Percentiles rank a stretch among this genome's conserved stretches.
phyloP scores from a whole-genome alignment of 53 echinoderm and acorn worm species.

The Zoroaster sp. region DNA sequence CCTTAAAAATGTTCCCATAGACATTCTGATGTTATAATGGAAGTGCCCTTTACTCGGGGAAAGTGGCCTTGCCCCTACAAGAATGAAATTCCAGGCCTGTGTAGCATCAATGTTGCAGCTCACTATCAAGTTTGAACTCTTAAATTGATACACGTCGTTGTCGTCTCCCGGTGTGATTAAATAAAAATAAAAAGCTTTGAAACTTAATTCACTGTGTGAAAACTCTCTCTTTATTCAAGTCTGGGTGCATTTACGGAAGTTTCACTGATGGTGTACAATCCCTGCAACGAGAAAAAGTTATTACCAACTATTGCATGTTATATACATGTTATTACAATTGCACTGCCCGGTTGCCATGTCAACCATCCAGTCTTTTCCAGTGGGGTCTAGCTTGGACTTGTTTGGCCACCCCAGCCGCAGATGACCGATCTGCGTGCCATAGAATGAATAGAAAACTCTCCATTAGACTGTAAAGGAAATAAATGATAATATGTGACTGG shows the following conservation, averaged over 20 bases:
- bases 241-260: too few relatives aligned
- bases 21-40: too few relatives aligned
- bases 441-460: not conserved
- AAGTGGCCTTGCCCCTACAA: not conserved
- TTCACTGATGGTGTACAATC: too few relatives aligned
- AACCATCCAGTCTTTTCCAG: not conserved
- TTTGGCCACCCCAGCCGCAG: not conserved
- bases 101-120: not conserved
- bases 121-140: not conserved
- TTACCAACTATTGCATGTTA: too few relatives aligned
- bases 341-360: not conserved
- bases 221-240: too few relatives aligned
- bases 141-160: not conserved
- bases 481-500: too few relatives aligned
- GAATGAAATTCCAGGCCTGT: not conserved
- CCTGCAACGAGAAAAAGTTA: too few relatives aligned
- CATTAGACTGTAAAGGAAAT: not conserved
- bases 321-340: too few relatives aligned
- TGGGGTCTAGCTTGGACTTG: not conserved
- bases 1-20: not conserved
- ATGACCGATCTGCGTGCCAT: not conserved
- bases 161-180: conserved; percentile 17
- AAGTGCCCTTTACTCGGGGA: not conserved
- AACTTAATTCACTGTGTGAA: too few relatives aligned
- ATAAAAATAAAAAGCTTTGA: conserved; percentile 46